A percentile compares a stretch with the other conserved stretches of the same genome.
Conservation (phyloP, 2,888 invertebrate species). For the Chelonus formosanus region DNA sequence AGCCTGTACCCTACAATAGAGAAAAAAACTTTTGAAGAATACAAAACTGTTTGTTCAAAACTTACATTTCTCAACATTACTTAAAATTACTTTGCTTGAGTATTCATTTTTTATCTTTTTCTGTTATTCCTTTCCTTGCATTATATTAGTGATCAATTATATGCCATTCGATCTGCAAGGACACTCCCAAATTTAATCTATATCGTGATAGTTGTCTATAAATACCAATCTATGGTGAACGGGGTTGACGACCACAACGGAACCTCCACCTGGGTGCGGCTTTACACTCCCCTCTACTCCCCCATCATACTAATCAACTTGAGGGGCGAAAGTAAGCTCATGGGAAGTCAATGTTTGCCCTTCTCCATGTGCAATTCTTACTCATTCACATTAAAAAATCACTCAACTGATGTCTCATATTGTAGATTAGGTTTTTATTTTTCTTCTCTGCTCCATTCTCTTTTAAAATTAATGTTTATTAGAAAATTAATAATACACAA, state of each 20-base stretch:
- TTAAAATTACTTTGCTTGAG: constrained; percentile 10
- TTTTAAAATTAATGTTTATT: neutral
- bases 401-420: too few species aligned
- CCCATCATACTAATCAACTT: constrained; percentile 31
- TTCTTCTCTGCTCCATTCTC: neutral
- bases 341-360: constrained; percentile 30
- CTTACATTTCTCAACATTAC: constrained; percentile 11
- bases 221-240: constrained; percentile 29
- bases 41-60: constrained; percentile 33
- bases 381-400: constrained; percentile 7
- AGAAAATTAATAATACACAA: too few species aligned
- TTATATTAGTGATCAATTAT: constrained; percentile 27
- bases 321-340: constrained; percentile 38
- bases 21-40: neutral
- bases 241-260: constrained; percentile 43
- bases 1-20: constrained; percentile 9
- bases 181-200: constrained; percentile 28
- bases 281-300: constrained; percentile 15
- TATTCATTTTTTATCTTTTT: too few species aligned
- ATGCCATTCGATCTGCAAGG: constrained; percentile 8
- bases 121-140: constrained; percentile 28
- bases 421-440: neutral
- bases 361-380: constrained; percentile 11
- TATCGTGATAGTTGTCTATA: constrained; percentile 25
- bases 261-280: constrained; percentile 42